A percentile compares a stretch with the other conserved stretches of the same genome.
Evolutionary conservation across 2,888 invertebrate species (phyloP).

Genomic region (Orthosia gothica): DNA sequence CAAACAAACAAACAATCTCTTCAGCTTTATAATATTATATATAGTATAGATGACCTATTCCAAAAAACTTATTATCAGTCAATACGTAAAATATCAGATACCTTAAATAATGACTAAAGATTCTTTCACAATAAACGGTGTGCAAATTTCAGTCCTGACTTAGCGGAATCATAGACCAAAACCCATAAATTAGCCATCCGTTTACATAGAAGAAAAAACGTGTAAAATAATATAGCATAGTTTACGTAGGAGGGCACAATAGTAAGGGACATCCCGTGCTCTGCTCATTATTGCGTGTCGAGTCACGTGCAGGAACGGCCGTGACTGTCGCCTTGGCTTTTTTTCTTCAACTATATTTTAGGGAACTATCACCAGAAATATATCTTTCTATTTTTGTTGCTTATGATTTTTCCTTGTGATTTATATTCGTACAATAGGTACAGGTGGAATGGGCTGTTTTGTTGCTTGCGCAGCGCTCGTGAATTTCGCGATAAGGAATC

Average conservation of each 20-base stretch:
- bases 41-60: too few relatives aligned
- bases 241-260: constrained; percentile 14
- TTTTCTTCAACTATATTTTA: constrained; percentile 67
- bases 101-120: background rate
- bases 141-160: background rate
- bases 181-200: background rate
- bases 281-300: constrained; percentile 67
- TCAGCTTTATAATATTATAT: too few relatives aligned
- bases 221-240: constrained; percentile 8
- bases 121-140: background rate
- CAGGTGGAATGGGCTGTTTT: constrained; percentile 21
- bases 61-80: too few relatives aligned
- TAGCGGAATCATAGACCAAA: background rate
- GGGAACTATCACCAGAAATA: constrained; percentile 57
- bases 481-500: constrained; percentile 12
- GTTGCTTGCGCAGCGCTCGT: background rate
- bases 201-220: background rate
- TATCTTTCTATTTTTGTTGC: constrained; percentile 42
- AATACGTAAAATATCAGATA: background rate
- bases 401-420: constrained; percentile 32
- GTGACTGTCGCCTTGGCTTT: constrained; percentile 67
- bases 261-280: constrained; percentile 61
- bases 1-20: too few relatives aligned
- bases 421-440: constrained; percentile 29
- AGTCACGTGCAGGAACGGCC: constrained; percentile 74